Conservation (phyloP, 2,888 invertebrate species). For the Psylliodes chrysocephalus region DNA sequence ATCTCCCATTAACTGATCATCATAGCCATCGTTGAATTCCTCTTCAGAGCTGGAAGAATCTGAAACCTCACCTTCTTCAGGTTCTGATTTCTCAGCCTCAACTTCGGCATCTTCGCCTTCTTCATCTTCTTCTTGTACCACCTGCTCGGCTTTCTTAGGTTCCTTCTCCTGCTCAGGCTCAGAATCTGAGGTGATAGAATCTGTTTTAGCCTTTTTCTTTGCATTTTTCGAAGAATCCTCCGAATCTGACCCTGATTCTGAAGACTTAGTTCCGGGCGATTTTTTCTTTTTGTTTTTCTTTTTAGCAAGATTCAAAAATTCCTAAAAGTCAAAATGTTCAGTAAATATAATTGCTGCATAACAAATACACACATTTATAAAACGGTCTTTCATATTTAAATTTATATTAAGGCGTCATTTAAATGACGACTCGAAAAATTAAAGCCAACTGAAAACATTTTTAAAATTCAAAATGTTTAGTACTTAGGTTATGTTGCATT, state of each 20-base stretch:
- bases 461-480: slow-evolving; percentile 20
- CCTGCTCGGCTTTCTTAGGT: slow-evolving; percentile 63
- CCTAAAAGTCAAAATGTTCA: slow-evolving; percentile 65
- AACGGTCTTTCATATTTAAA: slow-evolving; percentile 4
- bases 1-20: slow-evolving; percentile 97
- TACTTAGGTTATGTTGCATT: slow-evolving; percentile 30
- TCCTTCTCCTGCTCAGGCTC: slow-evolving; percentile 62
- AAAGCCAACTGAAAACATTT: slow-evolving; percentile 14
- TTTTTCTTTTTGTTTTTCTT: slow-evolving; percentile 76
- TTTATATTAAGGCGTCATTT: slow-evolving; percentile 5
- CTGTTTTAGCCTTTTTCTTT: slow-evolving; percentile 55
- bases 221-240: slow-evolving; percentile 55
- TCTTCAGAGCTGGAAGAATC: slow-evolving; percentile 75
- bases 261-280: slow-evolving; percentile 59
- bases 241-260: slow-evolving; percentile 61
- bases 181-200: slow-evolving; percentile 54
- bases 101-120: no score
- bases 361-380: slow-evolving; percentile 17
- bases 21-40: slow-evolving; percentile 96
- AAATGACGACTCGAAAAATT: slow-evolving; percentile 26
- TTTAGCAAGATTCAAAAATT: slow-evolving; percentile 83
- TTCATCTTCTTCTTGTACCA: slow-evolving; percentile 90
- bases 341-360: not conserved
- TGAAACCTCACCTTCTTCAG: slow-evolving; percentile 91
- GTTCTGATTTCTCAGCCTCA: slow-evolving; percentile 74